Evolutionary conservation across 1,140 invertebrate species (phyloP).

Genomic region (Bombus soroeensis): DNA sequence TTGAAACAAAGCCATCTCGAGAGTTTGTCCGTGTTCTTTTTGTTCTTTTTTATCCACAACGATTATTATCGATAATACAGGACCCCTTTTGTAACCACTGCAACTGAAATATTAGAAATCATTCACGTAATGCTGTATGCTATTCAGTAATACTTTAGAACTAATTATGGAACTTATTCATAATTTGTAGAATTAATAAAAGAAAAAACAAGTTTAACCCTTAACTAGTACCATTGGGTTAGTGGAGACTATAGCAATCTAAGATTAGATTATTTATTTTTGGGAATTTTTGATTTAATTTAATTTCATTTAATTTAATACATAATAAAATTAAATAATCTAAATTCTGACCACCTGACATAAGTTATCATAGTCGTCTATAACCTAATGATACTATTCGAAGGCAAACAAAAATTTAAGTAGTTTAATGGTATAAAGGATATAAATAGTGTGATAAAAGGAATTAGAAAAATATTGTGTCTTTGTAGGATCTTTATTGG

Average conservation of each 20-base stretch:
- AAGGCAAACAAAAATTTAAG: background rate
- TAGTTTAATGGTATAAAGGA: background rate
- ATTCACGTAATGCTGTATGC: background rate
- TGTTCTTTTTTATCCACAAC: background rate
- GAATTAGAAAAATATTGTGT: background rate
- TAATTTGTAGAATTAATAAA: too few relatives aligned
- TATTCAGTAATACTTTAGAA: background rate
- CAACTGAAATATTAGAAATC: background rate
- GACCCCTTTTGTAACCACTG: background rate
- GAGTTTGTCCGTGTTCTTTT: background rate
- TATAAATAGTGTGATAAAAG: background rate
- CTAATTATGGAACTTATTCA: too few relatives aligned
- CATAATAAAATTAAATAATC: too few relatives aligned
- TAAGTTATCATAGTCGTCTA: too few relatives aligned
- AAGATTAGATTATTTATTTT: too few relatives aligned
- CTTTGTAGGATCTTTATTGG: background rate
- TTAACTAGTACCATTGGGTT: too few relatives aligned
- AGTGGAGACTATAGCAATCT: too few relatives aligned
- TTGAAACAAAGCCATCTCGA: slow-evolving; percentile 13
- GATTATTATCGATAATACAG: background rate
- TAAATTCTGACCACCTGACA: too few relatives aligned
- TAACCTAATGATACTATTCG: too few relatives aligned
- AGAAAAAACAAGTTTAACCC: too few relatives aligned
- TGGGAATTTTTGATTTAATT: too few relatives aligned
- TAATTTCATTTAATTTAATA: too few relatives aligned